Base-by-base conservation (phyloP, 2,113 vertebrate genomes). In the Brienomyrus brachyistius region DNA sequence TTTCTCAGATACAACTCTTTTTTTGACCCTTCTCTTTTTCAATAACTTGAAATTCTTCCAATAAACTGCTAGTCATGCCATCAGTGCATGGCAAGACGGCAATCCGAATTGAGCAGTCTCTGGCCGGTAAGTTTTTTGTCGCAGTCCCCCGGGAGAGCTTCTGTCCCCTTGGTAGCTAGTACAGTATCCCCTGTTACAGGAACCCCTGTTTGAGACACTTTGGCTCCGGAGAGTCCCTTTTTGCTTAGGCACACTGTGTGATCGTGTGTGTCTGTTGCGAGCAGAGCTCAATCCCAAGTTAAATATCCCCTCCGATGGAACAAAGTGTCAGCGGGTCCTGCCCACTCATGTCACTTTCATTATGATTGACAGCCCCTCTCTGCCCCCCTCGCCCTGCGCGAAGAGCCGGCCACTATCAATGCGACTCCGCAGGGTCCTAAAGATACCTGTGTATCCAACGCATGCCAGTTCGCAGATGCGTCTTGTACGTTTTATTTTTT, bases 241-340 rank as follows among this genome's bases (percentile, higher is more conserved):
- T 93, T 93, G 94, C 94, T 94, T 94, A 91, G 93, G 94, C 95
- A 94, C 95, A 93, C 96, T 95, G 95, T 93, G 94, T 94, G 93
- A 94, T 88, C 48, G 95, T 94, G 95, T 94, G 95, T 94, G 94
- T 95, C 95, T 95, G 94, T 91, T 94, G 93, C 93, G 94, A 95
- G 94, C 92, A 92, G 90, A 92, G 92, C 95, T 94, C 94, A 93
- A 92, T 95, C 96, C 95, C 96, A 97, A 96, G 96, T 97, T 97
- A 97, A 97, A 97, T 97, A 97, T 96, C 95, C 96, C 96, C 96
- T 95, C 94, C 93, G 94, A 95, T 92, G 93, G 94, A 94, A 94
- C 95, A 93, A 94, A 95, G 94, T 96, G 96, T 96, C 95, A 96
- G 92, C 95, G 93, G 94, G 94, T 92, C 94, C 97, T 94, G 96